phyloP scores from a whole-genome alignment of 2,113 vertebrate species.

The Centropus bengalensis region DNA sequence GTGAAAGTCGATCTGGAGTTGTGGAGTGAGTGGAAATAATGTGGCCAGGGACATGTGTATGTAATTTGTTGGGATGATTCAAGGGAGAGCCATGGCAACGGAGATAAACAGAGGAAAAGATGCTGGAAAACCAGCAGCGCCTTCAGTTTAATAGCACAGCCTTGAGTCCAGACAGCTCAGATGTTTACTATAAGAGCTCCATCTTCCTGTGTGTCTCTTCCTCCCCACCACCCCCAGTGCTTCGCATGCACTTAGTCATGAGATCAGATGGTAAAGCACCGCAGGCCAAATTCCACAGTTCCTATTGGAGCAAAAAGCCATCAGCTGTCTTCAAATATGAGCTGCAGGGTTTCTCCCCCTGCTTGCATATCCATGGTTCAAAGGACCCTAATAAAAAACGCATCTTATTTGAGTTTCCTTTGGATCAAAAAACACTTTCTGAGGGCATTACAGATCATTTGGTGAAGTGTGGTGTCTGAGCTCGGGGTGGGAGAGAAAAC shows the following conservation, averaged over 20 bases:
- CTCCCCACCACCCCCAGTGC: neutral
- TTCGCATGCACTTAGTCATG: conserved; percentile 24
- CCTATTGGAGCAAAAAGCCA: conserved; percentile 30
- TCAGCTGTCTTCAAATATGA: neutral
- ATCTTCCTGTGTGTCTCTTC: conserved; percentile 43
- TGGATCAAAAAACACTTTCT: neutral
- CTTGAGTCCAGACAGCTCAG: conserved; percentile 44
- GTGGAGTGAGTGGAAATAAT: conserved; percentile 50
- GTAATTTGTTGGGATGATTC: conserved; percentile 72
- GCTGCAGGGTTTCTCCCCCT: neutral
- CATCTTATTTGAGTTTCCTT: neutral
- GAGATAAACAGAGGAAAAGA: conserved; percentile 71
- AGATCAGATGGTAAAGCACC: conserved; percentile 2
- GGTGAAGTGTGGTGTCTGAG: neutral
- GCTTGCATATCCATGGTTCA: neutral
- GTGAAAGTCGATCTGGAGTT: conserved; percentile 47
- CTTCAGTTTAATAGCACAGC: conserved; percentile 45
- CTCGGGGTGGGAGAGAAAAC: neutral
- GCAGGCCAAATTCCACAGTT: conserved; percentile 41
- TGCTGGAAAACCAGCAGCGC: conserved; percentile 56
- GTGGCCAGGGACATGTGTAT: conserved; percentile 54
- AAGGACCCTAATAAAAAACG: neutral
- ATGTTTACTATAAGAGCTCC: conserved; percentile 61
- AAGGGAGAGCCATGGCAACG: conserved; percentile 67
- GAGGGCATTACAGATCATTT: rapidly evolving